These are phyloP conservation scores for Diplodus sargus DNA, from an alignment of 2,797 vertebrate species.

Conservation along the genomic window DNA sequence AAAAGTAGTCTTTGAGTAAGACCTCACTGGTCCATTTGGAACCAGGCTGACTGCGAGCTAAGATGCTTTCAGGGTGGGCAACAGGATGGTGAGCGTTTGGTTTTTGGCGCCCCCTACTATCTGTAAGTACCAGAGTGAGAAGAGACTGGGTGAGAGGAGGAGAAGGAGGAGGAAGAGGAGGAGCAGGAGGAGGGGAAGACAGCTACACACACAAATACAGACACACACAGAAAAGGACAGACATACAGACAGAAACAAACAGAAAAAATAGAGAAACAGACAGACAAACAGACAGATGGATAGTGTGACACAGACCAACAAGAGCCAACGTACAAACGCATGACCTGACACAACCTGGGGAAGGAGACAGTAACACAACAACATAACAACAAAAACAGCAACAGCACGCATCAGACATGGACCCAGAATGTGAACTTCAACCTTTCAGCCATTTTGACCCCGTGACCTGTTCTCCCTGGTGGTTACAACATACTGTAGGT, in stretches of 20 bases:
- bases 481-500: constrained; percentile 36
- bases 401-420: constrained; percentile 54
- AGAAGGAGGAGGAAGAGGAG: constrained; percentile 80
- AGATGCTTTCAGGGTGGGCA: constrained; percentile 23
- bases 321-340: constrained; percentile 81
- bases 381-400: constrained; percentile 63
- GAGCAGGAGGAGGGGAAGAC: constrained; percentile 81
- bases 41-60: neutral
- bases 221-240: constrained; percentile 48
- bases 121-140: constrained; percentile 82
- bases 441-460: constrained; percentile 23
- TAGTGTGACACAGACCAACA: constrained; percentile 80
- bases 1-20: constrained; percentile 14
- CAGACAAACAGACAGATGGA: constrained; percentile 73
- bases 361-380: constrained; percentile 79
- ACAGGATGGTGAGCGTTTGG: neutral
- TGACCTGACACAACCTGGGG: constrained; percentile 83
- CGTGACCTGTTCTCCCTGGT: constrained; percentile 13
- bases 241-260: constrained; percentile 55
- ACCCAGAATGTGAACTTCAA: constrained; percentile 31
- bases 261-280: constrained; percentile 46
- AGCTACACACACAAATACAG: constrained; percentile 70
- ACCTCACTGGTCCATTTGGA: neutral
- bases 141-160: constrained; percentile 82
- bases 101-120: constrained; percentile 30